Evolutionary conservation across 92 coral and sea anemone genomes (phyloP).

Genomic region (Plumapathes pennacea): DNA sequence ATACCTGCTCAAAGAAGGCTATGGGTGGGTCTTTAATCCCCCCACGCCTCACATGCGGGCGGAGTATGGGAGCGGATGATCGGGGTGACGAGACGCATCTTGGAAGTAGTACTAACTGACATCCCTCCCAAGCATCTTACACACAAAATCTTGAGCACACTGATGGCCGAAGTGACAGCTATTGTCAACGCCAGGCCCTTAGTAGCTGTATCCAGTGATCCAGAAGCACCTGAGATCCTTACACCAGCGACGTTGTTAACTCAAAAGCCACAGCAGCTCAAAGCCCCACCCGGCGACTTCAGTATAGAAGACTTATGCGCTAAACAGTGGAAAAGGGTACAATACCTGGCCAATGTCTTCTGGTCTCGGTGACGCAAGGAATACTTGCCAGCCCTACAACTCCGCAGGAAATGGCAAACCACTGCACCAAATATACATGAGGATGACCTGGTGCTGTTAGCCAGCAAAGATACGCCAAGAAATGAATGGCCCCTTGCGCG

Average conservation of each 20-base stretch:
- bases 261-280: conserved; percentile 23
- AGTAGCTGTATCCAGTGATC: conserved; percentile 26
- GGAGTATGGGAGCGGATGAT: conserved; percentile 61
- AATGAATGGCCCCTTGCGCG: conserved; percentile 24
- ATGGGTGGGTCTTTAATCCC: conserved; percentile 28
- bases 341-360: conserved; percentile 40
- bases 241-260: conserved; percentile 36
- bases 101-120: conserved; percentile 13
- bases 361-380: conserved; percentile 51
- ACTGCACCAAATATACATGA: neutral
- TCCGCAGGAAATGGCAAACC: conserved; percentile 1
- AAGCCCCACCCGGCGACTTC: conserved; percentile 38
- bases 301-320: conserved; percentile 9
- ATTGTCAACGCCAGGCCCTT: conserved; percentile 48
- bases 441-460: conserved; percentile 9
- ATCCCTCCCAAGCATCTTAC: conserved; percentile 17
- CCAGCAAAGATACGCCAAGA: conserved; percentile 10
- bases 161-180: conserved; percentile 60
- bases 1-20: conserved; percentile 15
- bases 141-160: conserved; percentile 44
- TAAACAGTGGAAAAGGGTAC: conserved; percentile 36
- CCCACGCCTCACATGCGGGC: conserved; percentile 49
- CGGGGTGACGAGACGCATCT: conserved; percentile 19
- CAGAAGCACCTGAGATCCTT: conserved; percentile 26
- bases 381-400: conserved; percentile 21